A percentile compares a stretch with the other conserved stretches of the same genome.
These are phyloP conservation scores for Crotalus viridis DNA, from an alignment of 2,113 vertebrate species.

Conservation along the genomic window DNA sequence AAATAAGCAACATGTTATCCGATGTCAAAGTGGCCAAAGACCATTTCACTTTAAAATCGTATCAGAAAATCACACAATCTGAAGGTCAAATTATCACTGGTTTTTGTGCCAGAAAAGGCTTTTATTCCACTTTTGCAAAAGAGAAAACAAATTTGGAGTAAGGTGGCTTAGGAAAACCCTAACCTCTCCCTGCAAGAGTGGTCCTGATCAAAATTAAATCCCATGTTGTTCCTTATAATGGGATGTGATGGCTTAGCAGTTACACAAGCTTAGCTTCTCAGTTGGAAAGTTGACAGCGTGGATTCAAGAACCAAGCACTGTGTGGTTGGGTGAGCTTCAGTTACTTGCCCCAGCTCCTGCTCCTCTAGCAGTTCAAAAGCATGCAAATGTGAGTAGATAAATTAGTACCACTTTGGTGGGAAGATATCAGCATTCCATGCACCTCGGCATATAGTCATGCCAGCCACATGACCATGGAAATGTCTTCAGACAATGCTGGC, in stretches of 20 bases:
- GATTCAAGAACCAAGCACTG: background rate
- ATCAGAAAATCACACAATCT: background rate
- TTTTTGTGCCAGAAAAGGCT: background rate
- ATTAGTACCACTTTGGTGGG: no score
- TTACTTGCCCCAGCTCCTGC: background rate
- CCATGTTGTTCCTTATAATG: background rate
- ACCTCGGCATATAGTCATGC: no score
- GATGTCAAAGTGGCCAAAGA: background rate
- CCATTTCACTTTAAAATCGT: background rate
- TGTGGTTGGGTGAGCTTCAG: background rate
- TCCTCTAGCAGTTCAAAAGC: background rate
- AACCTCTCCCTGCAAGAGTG: background rate
- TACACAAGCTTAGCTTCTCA: background rate
- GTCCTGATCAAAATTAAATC: background rate
- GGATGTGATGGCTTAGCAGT: background rate
- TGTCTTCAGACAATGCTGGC: background rate
- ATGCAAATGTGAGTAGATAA: background rate
- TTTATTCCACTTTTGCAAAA: background rate
- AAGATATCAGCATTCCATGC: no score
- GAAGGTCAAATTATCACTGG: background rate
- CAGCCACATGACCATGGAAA: background rate
- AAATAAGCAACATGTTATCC: background rate
- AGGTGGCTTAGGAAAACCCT: background rate
- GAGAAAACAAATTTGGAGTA: background rate
- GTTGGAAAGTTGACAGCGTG: background rate